Conservation (phyloP, 2,888 invertebrate species). For the Falcaria lacertinaria region DNA sequence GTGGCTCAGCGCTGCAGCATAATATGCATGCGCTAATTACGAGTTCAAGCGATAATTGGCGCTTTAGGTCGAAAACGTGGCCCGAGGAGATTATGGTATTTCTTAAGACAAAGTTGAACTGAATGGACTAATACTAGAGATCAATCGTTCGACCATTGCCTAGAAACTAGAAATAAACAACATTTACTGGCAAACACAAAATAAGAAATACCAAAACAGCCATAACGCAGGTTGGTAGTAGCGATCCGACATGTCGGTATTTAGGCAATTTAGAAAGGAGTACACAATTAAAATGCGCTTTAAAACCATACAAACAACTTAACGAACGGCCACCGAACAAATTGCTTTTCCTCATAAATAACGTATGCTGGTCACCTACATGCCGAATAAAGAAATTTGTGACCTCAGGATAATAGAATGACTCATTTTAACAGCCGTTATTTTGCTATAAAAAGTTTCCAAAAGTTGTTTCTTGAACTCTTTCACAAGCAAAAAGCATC, state of each 20-base stretch:
- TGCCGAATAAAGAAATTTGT: constrained; percentile 55
- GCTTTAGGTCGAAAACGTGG: constrained; percentile 46
- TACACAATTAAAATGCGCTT: constrained; percentile 54
- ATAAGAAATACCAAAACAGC: too few species aligned
- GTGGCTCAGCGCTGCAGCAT: constrained; percentile 43
- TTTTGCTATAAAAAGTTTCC: constrained; percentile 60
- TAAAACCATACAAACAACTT: constrained; percentile 38
- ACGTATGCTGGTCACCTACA: constrained; percentile 50
- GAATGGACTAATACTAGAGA: not conserved
- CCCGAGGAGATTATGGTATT: constrained; percentile 2
- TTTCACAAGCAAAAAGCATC: constrained; percentile 37
- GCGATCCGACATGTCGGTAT: constrained; percentile 21
- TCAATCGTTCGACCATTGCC: too few species aligned
- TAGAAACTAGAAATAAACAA: too few species aligned
- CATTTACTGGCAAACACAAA: too few species aligned
- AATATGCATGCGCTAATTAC: constrained; percentile 54
- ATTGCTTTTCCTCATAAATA: constrained; percentile 52
- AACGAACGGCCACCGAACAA: constrained; percentile 35
- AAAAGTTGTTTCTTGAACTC: constrained; percentile 34
- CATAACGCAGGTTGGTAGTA: not conserved
- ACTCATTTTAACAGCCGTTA: constrained; percentile 64
- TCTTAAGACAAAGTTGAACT: not conserved
- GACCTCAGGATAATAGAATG: constrained; percentile 55
- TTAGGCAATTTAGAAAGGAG: constrained; percentile 48
- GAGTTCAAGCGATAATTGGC: constrained; percentile 59